A percentile compares a stretch with the other conserved stretches of the same genome.
Evolutionary conservation across 2,888 invertebrate species (phyloP).

Genomic region (Agrotis segetum): DNA sequence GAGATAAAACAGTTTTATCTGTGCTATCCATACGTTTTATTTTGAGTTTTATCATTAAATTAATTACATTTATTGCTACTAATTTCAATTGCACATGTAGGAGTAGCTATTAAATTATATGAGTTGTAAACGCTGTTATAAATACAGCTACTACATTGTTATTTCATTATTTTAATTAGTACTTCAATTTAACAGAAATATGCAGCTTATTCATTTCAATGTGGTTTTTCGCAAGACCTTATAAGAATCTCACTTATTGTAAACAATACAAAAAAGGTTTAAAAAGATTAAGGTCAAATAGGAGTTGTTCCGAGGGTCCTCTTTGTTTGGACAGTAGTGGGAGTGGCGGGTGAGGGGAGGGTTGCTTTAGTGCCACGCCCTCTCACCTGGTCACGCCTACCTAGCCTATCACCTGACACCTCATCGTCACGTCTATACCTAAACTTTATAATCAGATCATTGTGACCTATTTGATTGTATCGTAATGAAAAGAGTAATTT

Average conservation of each 20-base stretch:
- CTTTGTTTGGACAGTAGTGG: constrained; percentile 54
- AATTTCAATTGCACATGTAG: constrained; percentile 51
- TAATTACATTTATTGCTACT: constrained; percentile 60
- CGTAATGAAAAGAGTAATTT: background rate
- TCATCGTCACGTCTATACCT: constrained; percentile 43
- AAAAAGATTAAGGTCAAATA: constrained; percentile 14
- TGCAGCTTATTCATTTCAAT: background rate
- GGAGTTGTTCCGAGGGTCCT: constrained; percentile 6
- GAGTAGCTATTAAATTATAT: constrained; percentile 46
- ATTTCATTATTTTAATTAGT: constrained; percentile 22
- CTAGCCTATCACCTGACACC: constrained; percentile 61
- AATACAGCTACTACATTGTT: constrained; percentile 29
- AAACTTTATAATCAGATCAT: constrained; percentile 28
- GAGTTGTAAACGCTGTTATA: constrained; percentile 42
- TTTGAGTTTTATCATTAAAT: constrained; percentile 57
- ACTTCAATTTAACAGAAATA: background rate
- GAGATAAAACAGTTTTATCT: constrained; percentile 57
- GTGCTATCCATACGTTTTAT: constrained; percentile 55
- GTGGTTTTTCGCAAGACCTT: background rate
- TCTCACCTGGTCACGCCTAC: constrained; percentile 77
- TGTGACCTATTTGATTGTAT: background rate
- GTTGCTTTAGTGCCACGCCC: constrained; percentile 70
- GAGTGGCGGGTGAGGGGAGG: constrained; percentile 69
- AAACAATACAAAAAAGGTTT: background rate
- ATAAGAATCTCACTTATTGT: background rate